A percentile compares a stretch with the other conserved stretches of the same genome.
These are phyloP conservation scores for Prosopocoilus inquinatus DNA, from an alignment of 2,888 invertebrate genomes.

Conservation along the genomic window DNA sequence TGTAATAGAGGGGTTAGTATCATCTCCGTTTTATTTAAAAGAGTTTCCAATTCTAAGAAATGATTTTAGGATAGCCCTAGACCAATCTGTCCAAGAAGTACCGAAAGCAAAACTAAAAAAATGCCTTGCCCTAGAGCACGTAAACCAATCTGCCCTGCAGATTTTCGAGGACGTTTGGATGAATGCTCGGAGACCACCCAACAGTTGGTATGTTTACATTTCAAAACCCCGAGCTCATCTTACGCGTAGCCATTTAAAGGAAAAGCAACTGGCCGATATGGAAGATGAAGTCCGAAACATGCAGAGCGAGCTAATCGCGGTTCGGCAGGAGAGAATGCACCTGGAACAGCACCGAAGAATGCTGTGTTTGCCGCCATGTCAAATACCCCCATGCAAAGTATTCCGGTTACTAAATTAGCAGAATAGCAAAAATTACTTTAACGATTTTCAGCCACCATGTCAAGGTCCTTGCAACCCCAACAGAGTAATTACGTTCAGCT, in stretches of 20 bases:
- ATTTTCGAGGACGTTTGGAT: slow-evolving; percentile 47
- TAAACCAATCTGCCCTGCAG: slow-evolving; percentile 49
- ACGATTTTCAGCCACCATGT: slow-evolving; percentile 22
- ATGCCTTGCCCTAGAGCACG: slow-evolving; percentile 43
- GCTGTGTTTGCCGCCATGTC: slow-evolving; percentile 27
- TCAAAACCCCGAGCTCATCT: not conserved
- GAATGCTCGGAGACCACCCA: slow-evolving; percentile 51
- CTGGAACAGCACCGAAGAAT: slow-evolving; percentile 50
- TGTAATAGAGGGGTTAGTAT: slow-evolving; percentile 18
- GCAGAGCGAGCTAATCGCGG: slow-evolving; percentile 53
- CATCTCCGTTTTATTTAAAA: not conserved
- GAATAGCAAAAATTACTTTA: not conserved
- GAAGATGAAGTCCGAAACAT: slow-evolving; percentile 61
- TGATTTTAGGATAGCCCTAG: slow-evolving; percentile 14
- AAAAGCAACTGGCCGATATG: slow-evolving; percentile 59
- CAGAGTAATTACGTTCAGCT: slow-evolving; percentile 28
- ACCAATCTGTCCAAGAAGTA: not conserved
- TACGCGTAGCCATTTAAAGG: slow-evolving; percentile 45
- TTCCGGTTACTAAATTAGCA: not conserved
- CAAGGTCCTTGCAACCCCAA: slow-evolving; percentile 38
- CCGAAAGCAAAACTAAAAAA: slow-evolving; percentile 21
- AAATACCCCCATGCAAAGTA: slow-evolving; percentile 15
- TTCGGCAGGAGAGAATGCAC: slow-evolving; percentile 55
- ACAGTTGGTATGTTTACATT: slow-evolving; percentile 41
- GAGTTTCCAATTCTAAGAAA: slow-evolving; percentile 9